phyloP scores from a whole-genome alignment of 2,888 invertebrate species.

The Sturmia bella region DNA sequence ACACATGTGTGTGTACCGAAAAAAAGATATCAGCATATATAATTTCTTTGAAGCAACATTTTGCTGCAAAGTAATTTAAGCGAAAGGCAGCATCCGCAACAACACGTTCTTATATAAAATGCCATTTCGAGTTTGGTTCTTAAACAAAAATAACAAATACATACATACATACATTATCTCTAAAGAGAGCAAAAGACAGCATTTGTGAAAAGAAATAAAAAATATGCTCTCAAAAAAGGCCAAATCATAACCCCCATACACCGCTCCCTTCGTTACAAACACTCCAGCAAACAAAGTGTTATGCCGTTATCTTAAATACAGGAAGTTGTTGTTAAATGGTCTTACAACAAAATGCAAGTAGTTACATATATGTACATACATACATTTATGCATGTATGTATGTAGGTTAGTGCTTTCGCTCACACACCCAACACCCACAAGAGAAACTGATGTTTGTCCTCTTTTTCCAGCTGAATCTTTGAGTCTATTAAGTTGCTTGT shows the following conservation, averaged over 20 bases:
- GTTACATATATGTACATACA: neutral
- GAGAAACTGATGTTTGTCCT: no score
- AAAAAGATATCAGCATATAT: neutral
- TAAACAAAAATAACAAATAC: neutral
- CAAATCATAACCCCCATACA: neutral
- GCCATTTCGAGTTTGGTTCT: conserved; percentile 9
- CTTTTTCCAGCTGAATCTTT: neutral
- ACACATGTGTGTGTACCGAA: neutral
- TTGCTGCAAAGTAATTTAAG: conserved; percentile 44
- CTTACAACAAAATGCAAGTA: conserved; percentile 7
- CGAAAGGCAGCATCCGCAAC: conserved; percentile 17
- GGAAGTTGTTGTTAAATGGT: conserved; percentile 53
- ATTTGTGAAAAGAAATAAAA: conserved; percentile 9
- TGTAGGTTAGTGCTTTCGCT: no score
- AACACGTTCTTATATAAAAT: conserved; percentile 23
- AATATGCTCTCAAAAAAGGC: conserved; percentile 34
- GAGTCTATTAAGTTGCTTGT: neutral
- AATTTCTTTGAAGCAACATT: conserved; percentile 10
- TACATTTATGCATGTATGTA: no score
- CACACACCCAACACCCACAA: neutral
- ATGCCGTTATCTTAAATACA: conserved; percentile 51
- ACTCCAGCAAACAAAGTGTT: conserved; percentile 41
- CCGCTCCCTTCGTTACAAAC: neutral
- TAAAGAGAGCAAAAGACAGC: conserved; percentile 22
- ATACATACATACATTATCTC: no score